These are phyloP conservation scores for Pedicia rivosa DNA, from an alignment of 2,888 invertebrate species.

Conservation along the genomic window DNA sequence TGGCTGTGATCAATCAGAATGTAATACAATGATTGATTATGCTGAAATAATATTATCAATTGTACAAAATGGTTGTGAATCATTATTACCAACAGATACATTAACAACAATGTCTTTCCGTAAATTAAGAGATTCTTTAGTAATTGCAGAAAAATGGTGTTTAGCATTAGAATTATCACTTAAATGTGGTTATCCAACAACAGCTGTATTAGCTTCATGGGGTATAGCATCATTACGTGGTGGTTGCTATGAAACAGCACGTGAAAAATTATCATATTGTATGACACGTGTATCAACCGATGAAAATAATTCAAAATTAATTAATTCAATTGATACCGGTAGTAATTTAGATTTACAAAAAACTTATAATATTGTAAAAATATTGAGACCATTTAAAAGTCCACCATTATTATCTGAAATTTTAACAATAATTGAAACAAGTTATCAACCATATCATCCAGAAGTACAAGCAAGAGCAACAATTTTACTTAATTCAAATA, in stretches of 20 bases:
- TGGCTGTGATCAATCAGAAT: conserved; percentile 25
- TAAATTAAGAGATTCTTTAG: conserved; percentile 49
- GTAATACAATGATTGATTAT: conserved; percentile 45
- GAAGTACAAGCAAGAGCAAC: conserved; percentile 24
- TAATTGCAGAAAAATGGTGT: conserved; percentile 76
- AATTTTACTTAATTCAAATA: conserved; percentile 25
- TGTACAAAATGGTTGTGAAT: conserved; percentile 35
- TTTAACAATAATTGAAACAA: conserved; percentile 47
- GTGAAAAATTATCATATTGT: conserved; percentile 27
- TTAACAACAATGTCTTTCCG: conserved; percentile 41
- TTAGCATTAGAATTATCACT: conserved; percentile 73
- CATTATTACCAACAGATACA: conserved; percentile 24
- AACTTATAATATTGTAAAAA: conserved; percentile 13
- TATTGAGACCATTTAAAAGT: conserved; percentile 39
- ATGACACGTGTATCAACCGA: conserved; percentile 23
- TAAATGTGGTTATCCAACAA: conserved; percentile 63
- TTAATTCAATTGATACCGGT: conserved; percentile 14
- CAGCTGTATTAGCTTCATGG: conserved; percentile 75
- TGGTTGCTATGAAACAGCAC: conserved; percentile 51
- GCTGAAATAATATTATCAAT: conserved; percentile 43
- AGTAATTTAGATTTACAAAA: conserved; percentile 6
- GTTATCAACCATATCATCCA: conserved; percentile 30
- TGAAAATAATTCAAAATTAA: conserved; percentile 18
- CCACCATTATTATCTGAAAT: conserved; percentile 55
- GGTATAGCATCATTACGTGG: conserved; percentile 68